phyloP scores from a whole-genome alignment of 2,888 invertebrate genomes.

The Drosophila niveifrons region DNA sequence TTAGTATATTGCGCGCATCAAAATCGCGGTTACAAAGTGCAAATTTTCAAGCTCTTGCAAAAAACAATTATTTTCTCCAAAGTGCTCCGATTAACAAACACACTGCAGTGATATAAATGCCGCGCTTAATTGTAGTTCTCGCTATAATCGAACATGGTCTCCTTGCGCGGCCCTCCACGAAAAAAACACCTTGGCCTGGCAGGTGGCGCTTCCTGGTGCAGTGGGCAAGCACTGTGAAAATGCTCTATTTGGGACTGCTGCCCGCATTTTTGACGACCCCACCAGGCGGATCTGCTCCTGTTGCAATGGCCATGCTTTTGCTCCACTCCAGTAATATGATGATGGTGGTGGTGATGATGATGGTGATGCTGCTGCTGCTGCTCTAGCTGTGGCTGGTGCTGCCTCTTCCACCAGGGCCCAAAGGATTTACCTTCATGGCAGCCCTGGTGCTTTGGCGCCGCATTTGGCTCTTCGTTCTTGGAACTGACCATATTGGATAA shows the following conservation, averaged over 20 bases:
- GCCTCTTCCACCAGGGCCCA: slow-evolving; percentile 2
- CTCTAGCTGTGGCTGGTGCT: too few relatives aligned
- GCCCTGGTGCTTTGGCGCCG: not conserved
- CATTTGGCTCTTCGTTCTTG: not conserved
- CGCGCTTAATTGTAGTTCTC: slow-evolving; percentile 16
- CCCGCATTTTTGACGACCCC: not conserved
- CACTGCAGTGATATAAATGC: slow-evolving; percentile 1
- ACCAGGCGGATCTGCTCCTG: slow-evolving; percentile 1
- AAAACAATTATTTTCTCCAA: slow-evolving; percentile 1
- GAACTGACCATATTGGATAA: not conserved
- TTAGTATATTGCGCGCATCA: not conserved
- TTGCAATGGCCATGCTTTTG: slow-evolving; percentile 1
- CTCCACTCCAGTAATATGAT: not conserved
- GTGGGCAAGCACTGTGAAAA: not conserved
- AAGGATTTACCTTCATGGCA: not conserved
- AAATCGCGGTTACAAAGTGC: not conserved
- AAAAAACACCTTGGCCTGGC: slow-evolving; percentile 1
- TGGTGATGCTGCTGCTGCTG: slow-evolving; percentile 1
- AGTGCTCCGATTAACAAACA: not conserved
- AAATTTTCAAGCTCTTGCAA: not conserved
- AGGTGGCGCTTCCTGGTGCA: not conserved
- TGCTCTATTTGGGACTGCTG: not conserved
- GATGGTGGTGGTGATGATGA: slow-evolving; percentile 11
- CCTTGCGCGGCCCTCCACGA: not conserved
- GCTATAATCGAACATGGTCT: slow-evolving; percentile 9